A percentile compares a stretch with the other conserved stretches of the same genome.
Evolutionary conservation across 2,888 invertebrate species (phyloP).

Genomic region (Sphaerophoria taeniata): DNA sequence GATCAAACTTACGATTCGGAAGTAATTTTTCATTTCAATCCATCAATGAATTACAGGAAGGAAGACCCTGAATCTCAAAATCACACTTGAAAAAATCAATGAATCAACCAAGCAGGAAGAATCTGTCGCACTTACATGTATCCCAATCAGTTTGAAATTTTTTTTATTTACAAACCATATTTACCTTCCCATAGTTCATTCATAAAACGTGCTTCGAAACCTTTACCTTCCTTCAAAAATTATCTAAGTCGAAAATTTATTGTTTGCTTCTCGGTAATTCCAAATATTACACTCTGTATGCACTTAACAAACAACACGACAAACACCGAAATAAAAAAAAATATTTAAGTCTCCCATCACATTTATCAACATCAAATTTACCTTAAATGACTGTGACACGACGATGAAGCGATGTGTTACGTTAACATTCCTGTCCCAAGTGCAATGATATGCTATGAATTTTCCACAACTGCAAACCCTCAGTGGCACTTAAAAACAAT

Average conservation of each 20-base stretch:
- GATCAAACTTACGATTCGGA: no score
- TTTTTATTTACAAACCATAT: neutral
- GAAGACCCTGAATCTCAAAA: no score
- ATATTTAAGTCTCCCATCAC: conserved; percentile 27
- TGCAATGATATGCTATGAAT: neutral
- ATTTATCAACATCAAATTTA: conserved; percentile 65
- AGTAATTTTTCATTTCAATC: no score
- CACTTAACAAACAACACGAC: conserved; percentile 67
- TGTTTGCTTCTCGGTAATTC: conserved; percentile 48
- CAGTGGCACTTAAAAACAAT: conserved; percentile 69
- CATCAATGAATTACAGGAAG: no score
- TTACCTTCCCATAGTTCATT: conserved; percentile 7
- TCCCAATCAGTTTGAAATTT: no score
- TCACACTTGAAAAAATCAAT: no score
- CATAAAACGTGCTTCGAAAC: conserved; percentile 17
- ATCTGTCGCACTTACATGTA: no score
- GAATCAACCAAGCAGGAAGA: no score
- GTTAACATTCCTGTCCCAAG: conserved; percentile 54
- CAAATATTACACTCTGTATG: conserved; percentile 47
- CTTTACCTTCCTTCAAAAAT: conserved; percentile 1
- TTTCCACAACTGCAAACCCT: conserved; percentile 22
- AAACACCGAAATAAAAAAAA: conserved; percentile 7
- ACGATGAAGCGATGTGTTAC: conserved; percentile 30
- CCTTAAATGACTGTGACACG: conserved; percentile 63
- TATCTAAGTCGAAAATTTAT: conserved; percentile 62